Base-by-base conservation (phyloP, 2,113 vertebrate species). In the Craseonycteris thonglongyai region DNA sequence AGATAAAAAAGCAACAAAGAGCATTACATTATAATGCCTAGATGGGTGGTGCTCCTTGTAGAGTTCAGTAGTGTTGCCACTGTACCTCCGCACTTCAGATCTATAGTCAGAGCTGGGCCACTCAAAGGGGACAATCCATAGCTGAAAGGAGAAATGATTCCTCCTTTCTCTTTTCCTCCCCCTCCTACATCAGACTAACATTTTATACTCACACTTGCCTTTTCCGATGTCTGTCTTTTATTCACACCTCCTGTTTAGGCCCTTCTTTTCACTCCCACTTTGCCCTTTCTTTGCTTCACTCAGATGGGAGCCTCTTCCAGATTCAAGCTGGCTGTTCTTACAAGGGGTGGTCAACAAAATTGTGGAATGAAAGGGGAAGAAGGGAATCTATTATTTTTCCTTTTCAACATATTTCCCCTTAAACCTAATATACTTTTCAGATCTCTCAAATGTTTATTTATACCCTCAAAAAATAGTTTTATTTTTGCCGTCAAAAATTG, bases 11-110 rank as follows among this genome's bases (percentile, higher is more conserved):
- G n/a, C 51, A 61, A 8, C 38, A 33, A 26, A 54, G 0, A 12
- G 6, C 10, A 26, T 49, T 19, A 8, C 9, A 1, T 35, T 42
- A 1, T 3, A 6, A n/a, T 9, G 26, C 19, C 28, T 35, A 14
- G 14, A 72, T 30, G 16, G 40, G 12, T 0, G 7, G 19, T 1
- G 22, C 24, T 13, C 69, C 16, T 11, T 1, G 40, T 2, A 45
- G 54, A 49, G 13, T 24, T 28, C 19, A 24, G 54, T 0, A 14
- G 28, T 6, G 59, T 15, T n/a, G 35, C 45, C 2, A 14, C 8
- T 26, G 13, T 4, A 33, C 6, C n/a, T 40, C 38, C 47, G 28
- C 22, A 47, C 63, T 45, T 40, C 7, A 58, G 28, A 19, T 28
- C 33, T 49, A 47, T 35, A 54, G 65, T 54, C 19, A 3, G 49